Base-by-base conservation (phyloP, 2,888 invertebrate species). In the Incurvaria masculella region DNA sequence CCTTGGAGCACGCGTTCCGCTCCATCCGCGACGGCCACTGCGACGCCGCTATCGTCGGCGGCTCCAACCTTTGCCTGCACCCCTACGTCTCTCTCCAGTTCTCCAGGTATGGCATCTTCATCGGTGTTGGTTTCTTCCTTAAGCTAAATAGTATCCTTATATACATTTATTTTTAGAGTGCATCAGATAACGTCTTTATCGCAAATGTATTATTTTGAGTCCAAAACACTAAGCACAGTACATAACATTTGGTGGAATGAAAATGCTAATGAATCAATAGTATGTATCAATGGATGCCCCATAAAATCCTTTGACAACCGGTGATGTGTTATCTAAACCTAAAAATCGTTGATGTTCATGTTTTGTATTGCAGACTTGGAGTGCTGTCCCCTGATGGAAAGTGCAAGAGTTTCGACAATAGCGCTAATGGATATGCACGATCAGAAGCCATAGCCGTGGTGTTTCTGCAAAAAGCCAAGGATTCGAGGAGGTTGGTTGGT, bases 11-110 rank as follows among this genome's bases (percentile, higher is more conserved):
- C 53, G 92, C 90, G 14, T 90, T 87, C 64, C 80, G 82, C 44
- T 83, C 90, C 0, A 84, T 95, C 42, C 78, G 89, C 27, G 83
- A 84, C 55, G 94, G 93, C 0, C 84, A 87, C 52, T 94, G 94
- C 60, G 95, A 97, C 52, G 81, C 88, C 0, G 97, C 96, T 0
- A 84, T 97, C 47, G 93, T 97, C 2, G 94, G 90, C 4, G 96
- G 94, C 1, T 82, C 88, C 17, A 94, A 91, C 64, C 69, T 97
- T 21, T 88, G 91, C 57, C 76, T 96, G 1, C 92, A 94, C 73
- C 95, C 97, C 20, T 89, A 87, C 53, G 88, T 92, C 0, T 90
- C 96, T 0, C 72, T 95, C 41, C 95, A 96, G 72, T 97, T 97
- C 72, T 82, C 85, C 2, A 80, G 86, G 86, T 85, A 66, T 64